These are phyloP conservation scores for Gymnoscelis rufifasciata DNA, from an alignment of 2,888 invertebrate species.

Conservation along the genomic window DNA sequence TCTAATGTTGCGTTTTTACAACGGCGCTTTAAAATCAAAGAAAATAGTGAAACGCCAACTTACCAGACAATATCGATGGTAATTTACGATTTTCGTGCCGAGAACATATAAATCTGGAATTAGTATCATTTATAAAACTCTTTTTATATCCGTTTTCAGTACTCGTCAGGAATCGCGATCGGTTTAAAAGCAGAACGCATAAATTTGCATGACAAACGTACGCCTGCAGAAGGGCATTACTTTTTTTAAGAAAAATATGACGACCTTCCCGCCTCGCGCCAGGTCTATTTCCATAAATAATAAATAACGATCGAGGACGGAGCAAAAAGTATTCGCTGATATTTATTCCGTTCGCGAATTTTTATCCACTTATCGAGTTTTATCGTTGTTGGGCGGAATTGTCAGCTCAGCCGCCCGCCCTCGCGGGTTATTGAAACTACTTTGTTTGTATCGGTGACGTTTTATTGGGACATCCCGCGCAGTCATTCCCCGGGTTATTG, in stretches of 20 bases:
- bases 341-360: conserved; percentile 71
- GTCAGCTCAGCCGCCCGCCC: conserved; percentile 21
- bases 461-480: conserved; percentile 4
- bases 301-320: conserved; percentile 72
- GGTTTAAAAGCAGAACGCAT: conserved; percentile 73
- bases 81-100: conserved; percentile 59
- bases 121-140: conserved; percentile 53
- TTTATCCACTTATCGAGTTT: conserved; percentile 68
- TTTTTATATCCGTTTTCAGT: conserved; percentile 57
- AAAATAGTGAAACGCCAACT: conserved; percentile 8
- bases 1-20: too few relatives aligned
- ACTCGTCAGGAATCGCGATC: conserved; percentile 70
- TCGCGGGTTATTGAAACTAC: conserved; percentile 22
- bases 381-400: conserved; percentile 34
- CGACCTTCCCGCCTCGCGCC: conserved; percentile 70
- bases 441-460: conserved; percentile 19
- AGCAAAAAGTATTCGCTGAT: conserved; percentile 67
- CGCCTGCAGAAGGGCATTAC: conserved; percentile 62
- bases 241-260: conserved; percentile 77
- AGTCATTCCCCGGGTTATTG: neutral
- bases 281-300: conserved; percentile 77
- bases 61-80: conserved; percentile 28
- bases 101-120: conserved; percentile 49
- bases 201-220: conserved; percentile 74
- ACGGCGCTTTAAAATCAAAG: neutral